Conservation (phyloP, 1,140 invertebrate genomes). For the Pogonognathellus flavescens region DNA sequence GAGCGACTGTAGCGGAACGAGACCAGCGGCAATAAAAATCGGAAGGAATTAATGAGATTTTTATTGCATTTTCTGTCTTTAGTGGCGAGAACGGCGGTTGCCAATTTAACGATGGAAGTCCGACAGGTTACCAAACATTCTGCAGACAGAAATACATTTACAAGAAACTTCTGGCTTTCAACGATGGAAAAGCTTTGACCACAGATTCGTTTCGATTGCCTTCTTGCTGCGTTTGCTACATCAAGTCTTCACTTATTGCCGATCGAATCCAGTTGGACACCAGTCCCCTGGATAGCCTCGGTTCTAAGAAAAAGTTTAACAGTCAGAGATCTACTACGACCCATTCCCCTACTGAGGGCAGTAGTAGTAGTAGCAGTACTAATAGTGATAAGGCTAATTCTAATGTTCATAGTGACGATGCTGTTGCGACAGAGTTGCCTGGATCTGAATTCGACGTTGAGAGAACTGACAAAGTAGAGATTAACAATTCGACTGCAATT, state of each 20-base stretch:
- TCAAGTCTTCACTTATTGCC: conserved; percentile 65
- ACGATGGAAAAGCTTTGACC: conserved; percentile 70
- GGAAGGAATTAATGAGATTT: conserved; percentile 21
- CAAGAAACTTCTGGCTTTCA: conserved; percentile 73
- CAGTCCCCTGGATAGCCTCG: background rate
- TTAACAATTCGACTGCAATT: conserved; percentile 3
- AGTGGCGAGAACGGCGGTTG: conserved; percentile 68
- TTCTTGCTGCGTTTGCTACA: conserved; percentile 77
- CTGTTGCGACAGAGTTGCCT: background rate
- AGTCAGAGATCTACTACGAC: background rate
- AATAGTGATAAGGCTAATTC: background rate
- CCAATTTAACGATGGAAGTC: conserved; percentile 69
- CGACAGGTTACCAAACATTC: conserved; percentile 72
- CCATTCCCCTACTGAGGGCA: background rate
- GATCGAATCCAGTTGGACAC: conserved; percentile 52
- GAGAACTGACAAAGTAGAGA: conserved; percentile 31
- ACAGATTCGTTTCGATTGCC: conserved; percentile 71
- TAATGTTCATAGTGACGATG: conserved; percentile 8
- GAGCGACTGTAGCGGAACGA: conserved; percentile 30
- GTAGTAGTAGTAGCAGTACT: background rate
- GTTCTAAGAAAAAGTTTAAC: conserved; percentile 1
- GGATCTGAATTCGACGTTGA: background rate
- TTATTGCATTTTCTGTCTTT: conserved; percentile 25
- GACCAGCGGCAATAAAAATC: conserved; percentile 28
- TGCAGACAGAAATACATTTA: conserved; percentile 79